Evolutionary conservation across 2,888 invertebrate species (phyloP), one percentile per base, ranked within the genome.

Genomic region (Ormyrus pomaceus): DNA sequence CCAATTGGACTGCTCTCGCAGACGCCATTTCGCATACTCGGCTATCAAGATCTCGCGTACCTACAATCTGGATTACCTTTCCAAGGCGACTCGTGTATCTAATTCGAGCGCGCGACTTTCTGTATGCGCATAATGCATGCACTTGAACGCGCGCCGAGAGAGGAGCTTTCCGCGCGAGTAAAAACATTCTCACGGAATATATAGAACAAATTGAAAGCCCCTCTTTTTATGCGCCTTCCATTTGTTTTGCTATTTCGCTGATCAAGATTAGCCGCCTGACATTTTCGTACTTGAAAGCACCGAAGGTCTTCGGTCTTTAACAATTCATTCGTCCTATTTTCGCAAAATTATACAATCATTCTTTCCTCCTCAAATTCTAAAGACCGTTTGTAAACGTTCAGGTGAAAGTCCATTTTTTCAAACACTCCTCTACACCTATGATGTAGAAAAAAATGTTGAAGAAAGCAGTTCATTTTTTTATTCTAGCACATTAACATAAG

Each of bases 41-140:
- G 74, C 61, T 61, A 75, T 75, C 75, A 53, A 74, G 66, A 75
- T 75, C 61, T 46, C 46, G 19, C 68, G 8, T 75, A 56, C 66
- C 75, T 4, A 45, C 68, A 70, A 83, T 83, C 84, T 82, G 82
- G 82, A 84, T 82, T 83, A 75, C 84, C 84, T 83, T 84, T 80
- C 75, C 84, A 83, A 84, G 84, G 83, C 82, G 79, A 82, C 76
- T 83, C 61, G 58, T 59, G 58, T 48, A 75, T 58, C 58, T 75
- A 65, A 75, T 75, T 66, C 51, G 46, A 64, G 50, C 56, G 34
- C 34, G 34, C 34, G 34, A 34, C 48, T 45, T 11, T 34, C 59
- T 62, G 13, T 75, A 75, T 59, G 58, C 74, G 66, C 66, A 75
- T 75, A 66, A 65, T 59, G 51, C 59, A 65, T 51, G 66, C 19